phyloP scores from a whole-genome alignment of 2,113 vertebrate genomes.

The Halcyon malimbica region DNA sequence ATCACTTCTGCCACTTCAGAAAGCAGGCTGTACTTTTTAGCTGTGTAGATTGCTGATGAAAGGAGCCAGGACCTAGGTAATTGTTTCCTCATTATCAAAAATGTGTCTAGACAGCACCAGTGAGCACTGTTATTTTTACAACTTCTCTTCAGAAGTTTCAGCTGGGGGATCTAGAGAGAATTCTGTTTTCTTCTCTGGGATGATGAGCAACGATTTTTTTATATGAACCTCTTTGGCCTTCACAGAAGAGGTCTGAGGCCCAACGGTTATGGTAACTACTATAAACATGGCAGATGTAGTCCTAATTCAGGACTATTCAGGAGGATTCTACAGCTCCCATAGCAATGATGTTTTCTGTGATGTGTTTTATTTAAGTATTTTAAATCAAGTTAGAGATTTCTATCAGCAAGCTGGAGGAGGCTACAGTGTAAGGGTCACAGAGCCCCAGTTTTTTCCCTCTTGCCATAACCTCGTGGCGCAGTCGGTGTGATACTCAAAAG shows the following conservation, averaged over 20 bases:
- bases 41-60: neutral
- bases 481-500: rapidly evolving
- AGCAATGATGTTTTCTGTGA: neutral
- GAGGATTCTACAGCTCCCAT: neutral
- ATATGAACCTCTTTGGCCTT: neutral
- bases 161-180: neutral
- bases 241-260: rapidly evolving
- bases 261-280: rapidly evolving
- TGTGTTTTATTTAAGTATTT: neutral
- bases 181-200: neutral
- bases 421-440: neutral
- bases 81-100: neutral
- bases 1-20: neutral
- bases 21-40: neutral
- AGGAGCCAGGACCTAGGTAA: neutral
- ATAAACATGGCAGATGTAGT: neutral
- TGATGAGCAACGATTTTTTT: neutral
- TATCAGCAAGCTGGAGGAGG: neutral
- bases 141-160: neutral
- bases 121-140: neutral
- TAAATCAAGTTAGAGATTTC: rapidly evolving
- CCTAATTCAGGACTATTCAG: neutral
- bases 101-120: neutral
- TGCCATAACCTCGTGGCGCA: neutral
- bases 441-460: rapidly evolving